Evolutionary conservation across 2,888 invertebrate genomes (phyloP), one percentile per base, ranked within the genome.

Genomic region (Lithophane semibrunnea): DNA sequence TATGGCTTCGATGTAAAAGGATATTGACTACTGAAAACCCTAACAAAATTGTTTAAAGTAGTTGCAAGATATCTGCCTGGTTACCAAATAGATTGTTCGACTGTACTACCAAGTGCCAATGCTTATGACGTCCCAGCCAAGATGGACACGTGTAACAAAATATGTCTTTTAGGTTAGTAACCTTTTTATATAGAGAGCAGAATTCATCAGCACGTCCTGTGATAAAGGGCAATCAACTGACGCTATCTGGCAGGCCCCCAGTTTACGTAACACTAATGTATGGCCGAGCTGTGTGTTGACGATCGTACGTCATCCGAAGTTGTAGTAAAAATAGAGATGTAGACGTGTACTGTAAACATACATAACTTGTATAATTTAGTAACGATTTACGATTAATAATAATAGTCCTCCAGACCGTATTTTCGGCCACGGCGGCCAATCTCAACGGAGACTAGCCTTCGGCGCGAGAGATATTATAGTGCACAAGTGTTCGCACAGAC

Each of bases 161-260:
- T 5, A 52, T 47, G 24, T 29, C 2, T 8, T 37, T 37, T 16
- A 56, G 81, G 65, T 78, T 79, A 72, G 8, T 71, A 66, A 64
- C 81, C 49, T 21, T 58, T 24, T 68, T 37, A 54, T 42, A 58
- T 52, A 44, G 52, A 56, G n/a, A 72, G 24, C 29, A 47, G 12
- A 61, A 63, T 24, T 44, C 8, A 73, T 24, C 24, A 21, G 44
- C 49, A 13, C 60, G 61, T 69, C 56, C 56, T 42, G 67, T 58
- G 71, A 69, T 75, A 75, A 66, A 71, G 69, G 74, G 69, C 85
- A 80, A 44, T 84, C 81, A 66, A 73, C 82, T 80, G 47, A 54
- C 74, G 52, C 9, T 85, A 80, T 64, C 65, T 82, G 85, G 82
- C 82, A 85, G 37, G 66, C 81, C 82, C 61, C 81, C 85, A 85